Evolutionary conservation across 2,113 vertebrate genomes (phyloP), one percentile per base, ranked within the genome.

Genomic region (Okapia johnstoni): DNA sequence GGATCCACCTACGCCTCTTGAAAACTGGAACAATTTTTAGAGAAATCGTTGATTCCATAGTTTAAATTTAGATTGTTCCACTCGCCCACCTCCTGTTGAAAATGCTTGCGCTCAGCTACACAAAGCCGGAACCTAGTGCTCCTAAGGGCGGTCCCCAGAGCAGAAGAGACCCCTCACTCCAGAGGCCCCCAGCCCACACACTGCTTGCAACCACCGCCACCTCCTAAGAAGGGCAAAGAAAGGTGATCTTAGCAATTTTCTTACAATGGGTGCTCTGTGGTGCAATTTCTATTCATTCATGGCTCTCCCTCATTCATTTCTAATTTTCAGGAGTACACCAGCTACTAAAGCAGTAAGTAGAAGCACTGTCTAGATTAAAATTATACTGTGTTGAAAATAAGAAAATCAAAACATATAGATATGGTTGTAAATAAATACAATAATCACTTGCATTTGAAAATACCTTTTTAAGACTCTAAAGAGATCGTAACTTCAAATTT

Each of bases 21-120:
- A 93, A 95, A 97, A 97, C 88, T 83, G 81, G 80, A 97, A 96
- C 85, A 50, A 66, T 88, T 97, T 98, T 97, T 83, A 86, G 46
- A 97, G 89, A 97, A 97, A 96, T 95, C 21, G 95, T 96, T 95
- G 97, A 88, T 86, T 96, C 92, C 89, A 95, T 90, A 96, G 92
- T 97, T 98, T 97, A 98, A 97, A 97, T 97, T 98, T 98, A 98
- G 97, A 90, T 52, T 6, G 11, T 86, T 86, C 94, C 60, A 70
- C 55, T 63, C 93, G n/a, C 88, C 58, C 43, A 50, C 23, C 48
- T 63, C 9, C 54, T 26, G 4, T 46, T 83, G 58, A 40, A 91
- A 92, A 94, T 2, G 36, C 73, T 5, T 25, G 48, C 14, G 43
- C 57, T 52, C 26, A 70, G 89, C 92, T 87, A 66, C 23, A 76